These are phyloP conservation scores for Petaurus breviceps DNA, from an alignment of 2,113 vertebrate species.

Conservation along the genomic window DNA sequence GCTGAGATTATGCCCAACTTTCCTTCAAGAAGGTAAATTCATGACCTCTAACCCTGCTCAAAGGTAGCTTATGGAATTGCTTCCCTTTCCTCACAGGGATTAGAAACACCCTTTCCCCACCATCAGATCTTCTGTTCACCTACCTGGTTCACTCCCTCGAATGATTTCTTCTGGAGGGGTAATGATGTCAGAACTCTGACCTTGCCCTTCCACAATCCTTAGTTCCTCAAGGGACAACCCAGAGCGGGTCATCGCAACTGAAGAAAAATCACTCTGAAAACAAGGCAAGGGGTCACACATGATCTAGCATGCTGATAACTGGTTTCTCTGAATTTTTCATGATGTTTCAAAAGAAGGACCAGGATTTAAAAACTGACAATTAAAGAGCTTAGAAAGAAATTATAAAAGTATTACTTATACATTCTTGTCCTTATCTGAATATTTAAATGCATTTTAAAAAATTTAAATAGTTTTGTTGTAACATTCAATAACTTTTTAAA, in stretches of 20 bases:
- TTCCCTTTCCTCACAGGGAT: background rate
- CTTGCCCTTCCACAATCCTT: slow-evolving; percentile 97
- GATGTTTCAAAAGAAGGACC: background rate
- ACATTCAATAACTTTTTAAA: background rate
- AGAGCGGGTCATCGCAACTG: slow-evolving; percentile 90
- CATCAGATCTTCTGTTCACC: background rate
- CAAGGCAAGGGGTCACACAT: background rate
- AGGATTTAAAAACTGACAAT: background rate
- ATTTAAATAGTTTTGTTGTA: background rate
- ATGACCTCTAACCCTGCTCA: background rate
- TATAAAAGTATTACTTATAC: background rate
- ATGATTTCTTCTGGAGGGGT: slow-evolving; percentile 94
- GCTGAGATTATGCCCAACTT: background rate
- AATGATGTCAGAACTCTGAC: slow-evolving; percentile 94
- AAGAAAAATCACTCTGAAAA: slow-evolving; percentile 91
- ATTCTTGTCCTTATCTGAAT: background rate
- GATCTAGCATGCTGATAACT: background rate
- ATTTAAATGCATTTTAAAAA: background rate
- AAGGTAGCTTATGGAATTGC: background rate
- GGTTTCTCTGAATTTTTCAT: background rate
- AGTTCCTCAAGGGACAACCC: slow-evolving; percentile 96
- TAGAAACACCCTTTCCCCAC: background rate
- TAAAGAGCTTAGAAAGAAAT: background rate
- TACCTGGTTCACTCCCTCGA: slow-evolving; percentile 94
- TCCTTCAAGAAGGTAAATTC: background rate